Percentiles rank a stretch among this genome's conserved stretches.
phyloP scores from a whole-genome alignment of 2,797 vertebrate genomes.

The Hirundo rustica region DNA sequence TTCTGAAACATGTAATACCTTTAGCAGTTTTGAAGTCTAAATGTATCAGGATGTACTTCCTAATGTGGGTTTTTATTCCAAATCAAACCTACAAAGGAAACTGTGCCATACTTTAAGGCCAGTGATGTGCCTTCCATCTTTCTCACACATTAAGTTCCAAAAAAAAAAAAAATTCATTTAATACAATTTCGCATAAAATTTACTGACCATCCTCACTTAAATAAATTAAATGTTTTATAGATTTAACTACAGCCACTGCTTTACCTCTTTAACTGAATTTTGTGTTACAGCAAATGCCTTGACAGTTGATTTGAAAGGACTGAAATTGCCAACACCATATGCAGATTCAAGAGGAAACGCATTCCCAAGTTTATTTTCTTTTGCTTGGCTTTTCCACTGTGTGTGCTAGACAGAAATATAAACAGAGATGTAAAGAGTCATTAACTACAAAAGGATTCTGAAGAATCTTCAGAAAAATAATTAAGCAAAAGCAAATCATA shows the following conservation, averaged over 20 bases:
- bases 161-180: background rate
- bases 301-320: conserved; percentile 71
- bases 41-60: background rate
- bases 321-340: conserved; percentile 69
- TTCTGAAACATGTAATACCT: background rate
- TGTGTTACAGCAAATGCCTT: conserved; percentile 67
- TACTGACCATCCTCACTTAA: background rate
- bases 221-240: background rate
- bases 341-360: conserved; percentile 68
- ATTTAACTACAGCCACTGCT: background rate
- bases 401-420: conserved; percentile 60
- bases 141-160: background rate
- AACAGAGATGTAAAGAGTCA: background rate
- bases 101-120: background rate
- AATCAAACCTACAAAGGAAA: background rate
- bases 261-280: conserved; percentile 76
- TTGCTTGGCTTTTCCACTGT: conserved; percentile 77
- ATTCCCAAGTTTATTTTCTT: conserved; percentile 74
- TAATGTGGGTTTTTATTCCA: background rate
- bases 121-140: background rate
- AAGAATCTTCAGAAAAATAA: background rate
- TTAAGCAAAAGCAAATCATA: background rate
- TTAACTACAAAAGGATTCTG: background rate
- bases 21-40: background rate
- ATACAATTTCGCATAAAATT: background rate